Evolutionary conservation across 2,888 invertebrate genomes (phyloP), one percentile per base, ranked within the genome.

Genomic region (Euspilapteryx auroguttella): DNA sequence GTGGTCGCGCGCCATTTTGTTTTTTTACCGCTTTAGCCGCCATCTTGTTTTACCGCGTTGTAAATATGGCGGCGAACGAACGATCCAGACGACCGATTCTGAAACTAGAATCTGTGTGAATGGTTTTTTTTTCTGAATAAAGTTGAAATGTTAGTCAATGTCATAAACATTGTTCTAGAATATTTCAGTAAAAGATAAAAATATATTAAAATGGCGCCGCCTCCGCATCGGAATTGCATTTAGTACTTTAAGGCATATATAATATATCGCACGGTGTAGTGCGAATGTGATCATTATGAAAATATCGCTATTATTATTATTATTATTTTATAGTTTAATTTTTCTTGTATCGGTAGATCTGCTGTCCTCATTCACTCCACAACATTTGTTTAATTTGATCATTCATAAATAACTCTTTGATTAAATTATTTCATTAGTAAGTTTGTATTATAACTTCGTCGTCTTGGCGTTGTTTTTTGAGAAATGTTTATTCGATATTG

Each of bases 71-170:
- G 55, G 55, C 53, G 39, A 36, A 50, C 63, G 63, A 65, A 63
- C 65, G 62, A 59, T 41, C 65, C 69, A 57, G 58, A 50, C 66
- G 45, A 58, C 59, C 39, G 55, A 52, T 66, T 69, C 62, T 43
- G 41, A 4, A 37, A 5, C 32, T 29, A 34, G 63, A 65, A 68
- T 55, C 59, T 41, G 55, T 55, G n/a, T 54, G 64, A 8, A 17
- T 40, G 41, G 46, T 49, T 63, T 64, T 65, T 51, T 44, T 47
- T 38, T 41, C 43, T 40, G 43, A 37, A 35, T 34, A 39, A 34
- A 44, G 12, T 22, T 28, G 29, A 55, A 58, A 69, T 69, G 66
- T 57, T 41, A 45, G 53, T 51, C 59, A 65, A 66, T 68, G 68
- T 45, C 33, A 29, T 21, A 14, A 31, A 32, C 63, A 65, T 66